These are phyloP conservation scores for Beris morrisii DNA, from an alignment of 2,888 invertebrate species.

Conservation along the genomic window DNA sequence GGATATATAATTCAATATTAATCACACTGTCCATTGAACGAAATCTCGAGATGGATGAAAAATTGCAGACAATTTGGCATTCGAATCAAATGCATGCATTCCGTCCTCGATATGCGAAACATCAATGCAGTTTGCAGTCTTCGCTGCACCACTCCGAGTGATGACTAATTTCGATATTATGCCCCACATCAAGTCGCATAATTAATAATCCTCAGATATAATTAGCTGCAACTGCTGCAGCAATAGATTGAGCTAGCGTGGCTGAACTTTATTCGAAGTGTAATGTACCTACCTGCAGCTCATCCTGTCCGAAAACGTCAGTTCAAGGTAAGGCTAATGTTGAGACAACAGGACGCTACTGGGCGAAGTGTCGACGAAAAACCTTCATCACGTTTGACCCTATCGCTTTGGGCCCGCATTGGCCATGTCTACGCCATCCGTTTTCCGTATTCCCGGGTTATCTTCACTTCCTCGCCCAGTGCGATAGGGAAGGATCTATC, in stretches of 20 bases:
- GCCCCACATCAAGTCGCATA: constrained; percentile 20
- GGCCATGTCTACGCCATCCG: constrained; percentile 22
- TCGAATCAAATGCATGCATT: constrained; percentile 24
- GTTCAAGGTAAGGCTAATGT: no score
- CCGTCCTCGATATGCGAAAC: constrained; percentile 6
- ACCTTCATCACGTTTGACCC: constrained; percentile 29
- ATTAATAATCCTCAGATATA: constrained; percentile 27
- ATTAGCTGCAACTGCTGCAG: not conserved
- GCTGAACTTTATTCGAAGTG: no score
- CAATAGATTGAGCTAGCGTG: no score
- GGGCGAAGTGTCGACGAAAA: constrained; percentile 8
- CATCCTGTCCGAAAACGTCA: no score
- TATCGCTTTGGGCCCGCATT: not conserved
- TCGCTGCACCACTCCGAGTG: constrained; percentile 26
- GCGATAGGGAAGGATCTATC: constrained; percentile 24
- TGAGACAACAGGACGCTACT: no score
- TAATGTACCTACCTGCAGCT: no score
- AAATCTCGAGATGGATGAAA: constrained; percentile 25
- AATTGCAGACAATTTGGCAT: constrained; percentile 29
- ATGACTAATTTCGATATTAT: constrained; percentile 30
- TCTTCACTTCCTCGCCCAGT: constrained; percentile 14
- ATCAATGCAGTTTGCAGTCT: constrained; percentile 23
- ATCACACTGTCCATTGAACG: constrained; percentile 18
- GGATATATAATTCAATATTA: constrained; percentile 3
- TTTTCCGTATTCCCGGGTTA: constrained; percentile 13